A percentile compares a stretch with the other conserved stretches of the same genome.
phyloP scores from a whole-genome alignment of 2,113 vertebrate genomes.

The Paedocypris sp. region DNA sequence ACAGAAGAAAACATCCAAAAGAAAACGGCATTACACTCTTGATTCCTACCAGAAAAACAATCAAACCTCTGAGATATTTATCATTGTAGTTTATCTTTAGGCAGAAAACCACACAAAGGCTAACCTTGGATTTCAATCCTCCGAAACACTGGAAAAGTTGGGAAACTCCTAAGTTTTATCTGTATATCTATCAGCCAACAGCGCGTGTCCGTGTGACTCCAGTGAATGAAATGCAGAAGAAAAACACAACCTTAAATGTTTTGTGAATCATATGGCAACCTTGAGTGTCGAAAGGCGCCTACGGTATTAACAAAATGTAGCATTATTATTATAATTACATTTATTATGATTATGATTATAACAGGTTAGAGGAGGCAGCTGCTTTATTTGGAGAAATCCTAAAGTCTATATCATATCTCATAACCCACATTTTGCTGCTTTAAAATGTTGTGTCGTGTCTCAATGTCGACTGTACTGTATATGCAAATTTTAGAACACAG shows the following conservation, averaged over 20 bases:
- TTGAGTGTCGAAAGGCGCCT: too few relatives aligned
- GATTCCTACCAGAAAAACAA: constrained; percentile 29
- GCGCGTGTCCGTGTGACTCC: not conserved
- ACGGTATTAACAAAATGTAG: not conserved
- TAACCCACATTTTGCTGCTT: too few relatives aligned
- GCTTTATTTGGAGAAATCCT: too few relatives aligned
- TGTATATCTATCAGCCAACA: not conserved
- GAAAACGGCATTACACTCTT: not conserved
- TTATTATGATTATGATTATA: too few relatives aligned
- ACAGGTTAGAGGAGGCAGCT: too few relatives aligned
- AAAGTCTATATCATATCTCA: too few relatives aligned
- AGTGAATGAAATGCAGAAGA: not conserved
- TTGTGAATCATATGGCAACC: too few relatives aligned
- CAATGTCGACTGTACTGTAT: too few relatives aligned
- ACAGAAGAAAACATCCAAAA: constrained; percentile 7
- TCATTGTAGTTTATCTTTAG: constrained; percentile 23
- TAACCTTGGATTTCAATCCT: constrained; percentile 8
- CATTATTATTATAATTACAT: not conserved
- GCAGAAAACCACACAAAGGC: constrained; percentile 9
- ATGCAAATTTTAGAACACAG: too few relatives aligned
- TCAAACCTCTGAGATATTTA: constrained; percentile 26
- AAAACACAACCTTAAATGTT: too few relatives aligned
- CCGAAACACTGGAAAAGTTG: constrained; percentile 12
- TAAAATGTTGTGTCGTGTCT: too few relatives aligned
- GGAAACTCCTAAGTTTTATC: not conserved